A percentile compares a stretch with the other conserved stretches of the same genome.
phyloP scores from a whole-genome alignment of 2,888 invertebrate species.

The Aleiodes testaceus region DNA sequence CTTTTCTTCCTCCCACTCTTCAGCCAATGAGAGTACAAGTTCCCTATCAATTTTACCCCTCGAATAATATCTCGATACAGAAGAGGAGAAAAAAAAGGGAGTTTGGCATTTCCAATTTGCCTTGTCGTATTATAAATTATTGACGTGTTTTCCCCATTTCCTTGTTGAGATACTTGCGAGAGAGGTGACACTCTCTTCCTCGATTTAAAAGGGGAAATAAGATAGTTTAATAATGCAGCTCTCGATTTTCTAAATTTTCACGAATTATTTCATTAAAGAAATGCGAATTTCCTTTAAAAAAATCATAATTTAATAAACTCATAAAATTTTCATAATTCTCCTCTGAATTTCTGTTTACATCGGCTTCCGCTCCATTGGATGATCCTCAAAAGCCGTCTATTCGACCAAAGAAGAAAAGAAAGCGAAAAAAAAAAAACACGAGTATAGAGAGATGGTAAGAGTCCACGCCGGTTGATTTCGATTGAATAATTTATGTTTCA shows the following conservation, averaged over 20 bases:
- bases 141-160: conserved; percentile 56
- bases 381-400: conserved; percentile 14
- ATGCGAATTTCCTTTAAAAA: background rate
- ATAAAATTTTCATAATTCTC: conserved; percentile 8
- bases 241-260: conserved; percentile 66
- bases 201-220: conserved; percentile 43
- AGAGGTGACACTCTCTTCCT: conserved; percentile 48
- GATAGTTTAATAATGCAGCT: conserved; percentile 64
- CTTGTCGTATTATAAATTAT: conserved; percentile 65
- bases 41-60: conserved; percentile 52
- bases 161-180: conserved; percentile 45
- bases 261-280: conserved; percentile 50
- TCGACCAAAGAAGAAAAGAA: background rate
- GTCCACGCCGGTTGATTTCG: conserved; percentile 70
- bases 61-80: conserved; percentile 34
- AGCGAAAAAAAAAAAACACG: conserved; percentile 53
- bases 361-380: conserved; percentile 7
- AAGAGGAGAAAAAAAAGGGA: conserved; percentile 25
- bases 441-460: conserved; percentile 42
- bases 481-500: conserved; percentile 74
- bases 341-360: conserved; percentile 2
- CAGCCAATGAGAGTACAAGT: conserved; percentile 18
- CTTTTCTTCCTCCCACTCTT: conserved; percentile 48
- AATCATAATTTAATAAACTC: background rate
- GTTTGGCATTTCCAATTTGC: conserved; percentile 55